These are phyloP conservation scores for Beroe ovata DNA, from an alignment of 37 sponge, comb jelly and placozoan species.

Conservation along the genomic window DNA sequence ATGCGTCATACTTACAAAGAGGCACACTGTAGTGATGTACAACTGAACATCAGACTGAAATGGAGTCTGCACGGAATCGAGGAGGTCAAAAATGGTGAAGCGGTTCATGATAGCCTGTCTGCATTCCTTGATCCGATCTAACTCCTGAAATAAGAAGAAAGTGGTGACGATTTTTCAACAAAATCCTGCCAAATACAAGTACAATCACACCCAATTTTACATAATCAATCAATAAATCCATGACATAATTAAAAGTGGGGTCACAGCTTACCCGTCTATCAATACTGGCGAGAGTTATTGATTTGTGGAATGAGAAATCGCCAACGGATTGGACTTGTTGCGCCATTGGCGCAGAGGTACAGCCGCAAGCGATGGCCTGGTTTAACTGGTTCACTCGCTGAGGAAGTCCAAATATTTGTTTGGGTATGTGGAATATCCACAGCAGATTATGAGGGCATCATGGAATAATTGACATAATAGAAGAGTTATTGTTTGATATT, in stretches of 20 bases:
- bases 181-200: no score
- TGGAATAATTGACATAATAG: no score
- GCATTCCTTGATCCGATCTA: background rate
- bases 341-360: background rate
- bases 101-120: background rate
- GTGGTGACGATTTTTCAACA: no score
- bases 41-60: constrained; percentile 12
- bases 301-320: constrained; percentile 34
- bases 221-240: no score
- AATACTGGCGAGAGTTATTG: constrained; percentile 13
- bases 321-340: constrained; percentile 13
- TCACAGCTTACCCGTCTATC: constrained; percentile 3
- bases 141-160: constrained; percentile 10
- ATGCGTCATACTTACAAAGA: background rate
- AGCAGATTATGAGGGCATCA: no score
- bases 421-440: no score
- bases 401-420: no score
- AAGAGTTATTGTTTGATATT: no score
- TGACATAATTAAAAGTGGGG: no score
- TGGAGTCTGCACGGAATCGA: background rate
- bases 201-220: no score
- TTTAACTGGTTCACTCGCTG: background rate
- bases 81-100: background rate
- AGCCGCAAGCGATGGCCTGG: background rate
- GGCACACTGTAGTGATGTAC: constrained; percentile 6